These are phyloP conservation scores for Pseudorhombus dupliciocellatus DNA, from an alignment of 2,113 vertebrate genomes.

Conservation along the genomic window DNA sequence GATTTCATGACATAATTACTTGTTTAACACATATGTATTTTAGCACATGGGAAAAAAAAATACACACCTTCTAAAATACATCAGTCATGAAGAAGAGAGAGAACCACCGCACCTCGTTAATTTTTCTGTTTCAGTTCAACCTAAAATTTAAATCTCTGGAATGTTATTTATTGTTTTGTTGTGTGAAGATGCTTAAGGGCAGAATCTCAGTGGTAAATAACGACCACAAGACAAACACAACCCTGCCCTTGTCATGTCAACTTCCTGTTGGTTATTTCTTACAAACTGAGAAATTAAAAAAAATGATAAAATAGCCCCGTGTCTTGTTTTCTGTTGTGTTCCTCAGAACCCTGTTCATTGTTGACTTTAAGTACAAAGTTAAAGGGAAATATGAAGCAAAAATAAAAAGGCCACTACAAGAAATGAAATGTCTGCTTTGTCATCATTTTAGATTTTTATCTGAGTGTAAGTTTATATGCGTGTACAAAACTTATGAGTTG, in stretches of 20 bases:
- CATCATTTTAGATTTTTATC: too few relatives aligned
- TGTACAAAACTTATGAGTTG: too few relatives aligned
- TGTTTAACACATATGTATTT: background rate
- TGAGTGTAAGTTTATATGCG: too few relatives aligned
- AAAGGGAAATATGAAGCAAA: too few relatives aligned
- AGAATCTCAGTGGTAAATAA: conserved; percentile 27
- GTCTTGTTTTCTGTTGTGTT: background rate
- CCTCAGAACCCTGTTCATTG: background rate
- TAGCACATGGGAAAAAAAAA: background rate
- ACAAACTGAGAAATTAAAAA: conserved; percentile 25
- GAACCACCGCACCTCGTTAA: background rate
- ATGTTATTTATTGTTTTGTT: conserved; percentile 59
- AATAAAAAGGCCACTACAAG: too few relatives aligned
- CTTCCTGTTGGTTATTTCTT: conserved; percentile 34
- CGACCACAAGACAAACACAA: conserved; percentile 17
- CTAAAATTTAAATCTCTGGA: background rate
- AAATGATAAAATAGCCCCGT: background rate
- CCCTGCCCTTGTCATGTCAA: background rate
- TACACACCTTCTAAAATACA: background rate
- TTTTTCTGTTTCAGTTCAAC: background rate
- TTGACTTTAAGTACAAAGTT: background rate
- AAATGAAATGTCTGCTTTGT: too few relatives aligned
- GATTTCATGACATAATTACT: background rate
- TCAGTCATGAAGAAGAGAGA: background rate
- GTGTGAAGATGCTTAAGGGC: conserved; percentile 4